Conservation (phyloP, 64 coral and sea anemone species). For the Trachythela sp. region DNA sequence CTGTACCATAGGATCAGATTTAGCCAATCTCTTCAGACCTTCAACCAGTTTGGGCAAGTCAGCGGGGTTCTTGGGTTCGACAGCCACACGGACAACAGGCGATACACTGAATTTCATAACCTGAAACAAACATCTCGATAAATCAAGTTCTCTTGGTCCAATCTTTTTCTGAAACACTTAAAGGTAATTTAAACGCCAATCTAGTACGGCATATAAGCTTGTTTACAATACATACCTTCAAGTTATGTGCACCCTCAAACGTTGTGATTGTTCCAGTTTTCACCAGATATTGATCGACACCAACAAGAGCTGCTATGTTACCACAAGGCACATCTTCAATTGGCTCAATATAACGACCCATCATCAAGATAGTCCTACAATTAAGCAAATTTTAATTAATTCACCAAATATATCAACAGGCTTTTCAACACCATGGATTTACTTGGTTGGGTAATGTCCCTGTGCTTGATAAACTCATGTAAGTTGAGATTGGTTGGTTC, state of each 20-base stretch:
- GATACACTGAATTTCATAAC: constrained; percentile 96
- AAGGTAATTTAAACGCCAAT: too few species aligned
- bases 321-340: constrained; percentile 93
- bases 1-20: constrained; percentile 99
- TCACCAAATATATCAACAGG: neutral
- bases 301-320: constrained; percentile 92
- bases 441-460: too few species aligned
- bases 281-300: constrained; percentile 87
- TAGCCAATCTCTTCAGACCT: constrained; percentile 84
- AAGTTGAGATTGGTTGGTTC: too few species aligned
- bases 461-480: too few species aligned
- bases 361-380: constrained; percentile 93
- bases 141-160: too few species aligned
- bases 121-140: constrained; percentile 33
- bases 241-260: constrained; percentile 79
- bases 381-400: neutral
- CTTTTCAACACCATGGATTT: too few species aligned
- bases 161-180: too few species aligned
- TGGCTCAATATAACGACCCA: constrained; percentile 92
- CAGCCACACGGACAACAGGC: constrained; percentile 88
- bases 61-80: constrained; percentile 82
- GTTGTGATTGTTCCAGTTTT: constrained; percentile 96
- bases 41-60: constrained; percentile 94
- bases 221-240: constrained; percentile 62
- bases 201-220: too few species aligned